Evolutionary conservation across 1,140 invertebrate genomes (phyloP), one percentile per base, ranked within the genome.

Genomic region (Zeugodacus cucurbitae): DNA sequence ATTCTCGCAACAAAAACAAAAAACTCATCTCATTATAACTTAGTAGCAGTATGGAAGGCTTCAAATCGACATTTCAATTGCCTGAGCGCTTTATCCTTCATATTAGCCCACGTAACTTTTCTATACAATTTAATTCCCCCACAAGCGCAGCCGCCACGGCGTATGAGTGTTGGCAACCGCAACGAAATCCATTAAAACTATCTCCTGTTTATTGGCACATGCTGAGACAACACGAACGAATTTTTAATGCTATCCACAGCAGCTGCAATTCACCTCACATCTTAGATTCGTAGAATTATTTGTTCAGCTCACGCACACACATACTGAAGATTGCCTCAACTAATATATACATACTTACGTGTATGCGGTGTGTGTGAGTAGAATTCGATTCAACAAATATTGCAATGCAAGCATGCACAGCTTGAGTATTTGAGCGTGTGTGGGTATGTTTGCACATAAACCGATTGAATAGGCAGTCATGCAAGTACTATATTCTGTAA

Each of bases 321-420:
- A 22, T 11, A 74, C 22, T 0, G n/a, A 62, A n/a, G 58, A 10
- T 62, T 41, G 29, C 2, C 8, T 10, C 22, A 62, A 62, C 7
- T 6, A 26, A 4, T 4, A 7, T 1, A 10, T 58, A 58, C 1
- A 54, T 54, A 54, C 48, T 7, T 54, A 22, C 26, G 8, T 64
- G 57, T 22, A 22, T 29, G 62, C 26, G n/a, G 17, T 59, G 57
- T 20, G 17, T 29, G 62, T 3, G 10, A 32, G 29, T 11, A 74
- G 8, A 37, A 74, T 74, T 74, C 67, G 32, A 74, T 74, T 74
- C 67, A 41, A 74, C 67, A 74, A 74, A 74, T 41, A 74, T 74
- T 74, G 67, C 34, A 22, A 22, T 74, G 67, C 34, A 37, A 41
- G 32, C 62, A 67, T 74, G 67, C 67, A 74, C n/a, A n/a, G n/a